Percentiles rank a stretch among this genome's conserved stretches.
Evolutionary conservation across 1,140 invertebrate species (phyloP).

Genomic region (Diachasmimorpha longicaudata): DNA sequence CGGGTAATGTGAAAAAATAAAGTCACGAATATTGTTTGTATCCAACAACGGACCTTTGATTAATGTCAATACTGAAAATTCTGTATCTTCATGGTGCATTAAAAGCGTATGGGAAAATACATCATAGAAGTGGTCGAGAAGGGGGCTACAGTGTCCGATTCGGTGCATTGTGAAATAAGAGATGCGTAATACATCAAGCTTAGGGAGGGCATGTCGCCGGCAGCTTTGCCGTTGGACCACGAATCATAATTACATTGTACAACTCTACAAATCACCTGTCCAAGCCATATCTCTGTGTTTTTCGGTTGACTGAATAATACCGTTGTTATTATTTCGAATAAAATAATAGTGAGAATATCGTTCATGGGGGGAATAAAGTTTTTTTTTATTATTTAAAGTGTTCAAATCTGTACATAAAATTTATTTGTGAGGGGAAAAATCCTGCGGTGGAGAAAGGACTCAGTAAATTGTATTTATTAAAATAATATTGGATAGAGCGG

Average conservation of each 20-base stretch:
- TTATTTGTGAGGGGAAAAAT: neutral
- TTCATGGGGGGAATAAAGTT: neutral
- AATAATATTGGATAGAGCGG: no score
- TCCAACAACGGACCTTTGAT: neutral
- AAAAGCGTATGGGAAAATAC: neutral
- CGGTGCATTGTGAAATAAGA: constrained; percentile 20
- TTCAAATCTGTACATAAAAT: no score
- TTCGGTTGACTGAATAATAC: constrained; percentile 21
- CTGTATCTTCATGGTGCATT: neutral
- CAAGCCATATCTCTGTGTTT: constrained; percentile 20
- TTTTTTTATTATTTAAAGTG: no score
- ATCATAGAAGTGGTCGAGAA: neutral
- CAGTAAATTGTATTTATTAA: no score
- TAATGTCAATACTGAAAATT: neutral
- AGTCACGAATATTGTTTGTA: neutral
- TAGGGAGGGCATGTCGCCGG: constrained; percentile 19
- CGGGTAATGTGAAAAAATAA: neutral
- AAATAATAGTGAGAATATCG: neutral
- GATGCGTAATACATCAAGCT: constrained; percentile 24
- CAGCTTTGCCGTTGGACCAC: constrained; percentile 19
- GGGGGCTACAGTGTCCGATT: neutral
- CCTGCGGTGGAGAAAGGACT: no score
- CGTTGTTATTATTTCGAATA: neutral
- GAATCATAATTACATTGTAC: constrained; percentile 32
- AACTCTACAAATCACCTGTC: constrained; percentile 28